phyloP scores from a whole-genome alignment of 2,888 invertebrate genomes.

The Tiliacea citrago region DNA sequence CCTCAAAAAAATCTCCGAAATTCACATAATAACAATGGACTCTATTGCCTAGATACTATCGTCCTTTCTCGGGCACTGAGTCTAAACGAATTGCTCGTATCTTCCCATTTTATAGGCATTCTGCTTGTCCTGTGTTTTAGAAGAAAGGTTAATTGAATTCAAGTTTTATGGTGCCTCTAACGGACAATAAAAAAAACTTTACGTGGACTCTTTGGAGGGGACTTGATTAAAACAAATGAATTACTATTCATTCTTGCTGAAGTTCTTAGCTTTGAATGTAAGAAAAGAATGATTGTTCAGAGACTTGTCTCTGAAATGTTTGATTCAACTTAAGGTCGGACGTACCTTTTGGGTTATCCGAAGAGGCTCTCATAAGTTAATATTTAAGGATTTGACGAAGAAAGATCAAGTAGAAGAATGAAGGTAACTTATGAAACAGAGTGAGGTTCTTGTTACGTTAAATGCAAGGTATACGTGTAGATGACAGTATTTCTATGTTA shows the following conservation, averaged over 20 bases:
- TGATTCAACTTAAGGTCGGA: constrained; percentile 37
- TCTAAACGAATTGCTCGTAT: constrained; percentile 69
- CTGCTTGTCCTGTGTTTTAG: constrained; percentile 64
- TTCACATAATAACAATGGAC: constrained; percentile 56
- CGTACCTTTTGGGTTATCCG: constrained; percentile 27
- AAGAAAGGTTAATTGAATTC: constrained; percentile 74
- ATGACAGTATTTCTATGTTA: constrained; percentile 8
- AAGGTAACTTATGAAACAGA: neutral
- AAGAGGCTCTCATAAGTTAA: constrained; percentile 16
- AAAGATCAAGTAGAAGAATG: neutral
- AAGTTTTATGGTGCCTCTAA: constrained; percentile 71
- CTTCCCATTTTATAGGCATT: constrained; percentile 71
- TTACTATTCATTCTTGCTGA: constrained; percentile 56
- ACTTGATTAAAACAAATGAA: constrained; percentile 66
- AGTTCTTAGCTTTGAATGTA: constrained; percentile 50
- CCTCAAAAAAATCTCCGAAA: constrained; percentile 59
- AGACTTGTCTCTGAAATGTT: constrained; percentile 41
- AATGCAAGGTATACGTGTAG: neutral
- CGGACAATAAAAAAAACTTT: constrained; percentile 65
- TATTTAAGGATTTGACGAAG: neutral
- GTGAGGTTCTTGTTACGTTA: neutral
- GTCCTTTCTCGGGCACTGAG: constrained; percentile 66
- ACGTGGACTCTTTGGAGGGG: constrained; percentile 49
- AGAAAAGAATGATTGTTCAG: constrained; percentile 53
- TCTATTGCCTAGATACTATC: constrained; percentile 61